Base-by-base conservation (phyloP, 2,113 vertebrate genomes). In the Fregata magnificens region DNA sequence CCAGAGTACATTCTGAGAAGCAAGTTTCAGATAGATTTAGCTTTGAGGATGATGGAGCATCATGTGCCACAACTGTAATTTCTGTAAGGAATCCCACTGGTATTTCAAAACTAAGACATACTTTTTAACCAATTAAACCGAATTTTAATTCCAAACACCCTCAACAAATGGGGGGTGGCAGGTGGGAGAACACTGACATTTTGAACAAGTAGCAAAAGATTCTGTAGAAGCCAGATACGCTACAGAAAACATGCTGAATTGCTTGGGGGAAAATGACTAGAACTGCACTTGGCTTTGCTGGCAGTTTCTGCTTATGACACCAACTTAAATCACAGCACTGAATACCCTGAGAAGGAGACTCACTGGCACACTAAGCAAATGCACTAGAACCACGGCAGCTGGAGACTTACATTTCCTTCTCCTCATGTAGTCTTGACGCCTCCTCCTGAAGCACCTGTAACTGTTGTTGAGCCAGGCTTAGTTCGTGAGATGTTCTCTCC, bases 331-430 rank as follows among this genome's bases (percentile, higher is more conserved):
- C 31, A 52, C 56, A 62, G 50, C 55, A 83, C 19, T 67, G 69
- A 67, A 42, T 9, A 62, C 14, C 5, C 24, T 70, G 42, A 83
- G 31, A 71, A 82, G 53, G 38, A 65, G 26, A 28, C 31, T 59
- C 24, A 17, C 24, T n/a, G 49, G 15, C 24, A 69, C 0, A 1
- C 20, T 62, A 81, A 70, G 26, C 29, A 84, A 83, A 59, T 24
- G 24, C 10, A 42, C 42, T 20, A 49, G 50, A 58, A 88, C 32
- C 65, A 31, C 45, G 59, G 20, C 32, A 65, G 25, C 20, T 62
- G 24, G 44, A 28, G 22, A 97, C 99, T 96, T 95, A 99, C 99
- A 99, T 98, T 97, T 99, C 99, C 91, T 99, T 99, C 88, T 99
- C 99, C 94, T 98, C 98, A 3, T 99, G 98, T 55, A 99, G 98